Evolutionary conservation across 1,140 invertebrate genomes (phyloP), one percentile per base, ranked within the genome.

Genomic region (Cydia pomonella): DNA sequence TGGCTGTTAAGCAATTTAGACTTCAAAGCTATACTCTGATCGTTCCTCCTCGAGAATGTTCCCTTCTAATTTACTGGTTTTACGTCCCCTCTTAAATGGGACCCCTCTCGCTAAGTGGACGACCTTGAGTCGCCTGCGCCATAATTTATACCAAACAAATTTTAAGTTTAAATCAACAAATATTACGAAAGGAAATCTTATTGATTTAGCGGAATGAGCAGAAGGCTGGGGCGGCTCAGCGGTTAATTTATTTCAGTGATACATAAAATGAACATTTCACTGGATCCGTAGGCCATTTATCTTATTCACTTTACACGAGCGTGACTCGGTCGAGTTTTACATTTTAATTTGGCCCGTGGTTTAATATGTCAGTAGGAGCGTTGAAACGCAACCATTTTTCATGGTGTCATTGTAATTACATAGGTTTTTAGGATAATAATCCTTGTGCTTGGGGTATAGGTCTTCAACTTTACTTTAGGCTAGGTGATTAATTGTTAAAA

Each of bases 221-320:
- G 9, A 7, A 16, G 63, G 1, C 23, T 12, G n/a, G 16, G 18
- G 5, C 13, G 27, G 27, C 63, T 27, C n/a, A 9, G 78, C 76
- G 78, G 80, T 82, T 81, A 85, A 87, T 84, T 87, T 84, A 85
- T 84, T 81, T 82, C 78, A 79, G 78, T 77, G 82, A 82, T 82
- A 83, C 84, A 79, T 77, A 73, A 78, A 79, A 79, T 76, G 76
- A 79, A 76, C 80, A 72, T 77, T 77, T 71, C 75, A 76, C 33
- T 72, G 72, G 44, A 59, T 33, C 63, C 76, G 21, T 29, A 62
- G 78, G 75, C 80, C 82, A 83, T 87, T 85, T 84, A 85, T 87
- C 84, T 85, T 84, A 83, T 83, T 87, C 84, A 84, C 82, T 84
- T 85, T 83, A 83, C 82, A 81, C 76, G 79, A 82, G 83, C 80